These are phyloP conservation scores for Leucoraja erinaceus DNA, from an alignment of 2,113 vertebrate genomes.

Conservation along the genomic window DNA sequence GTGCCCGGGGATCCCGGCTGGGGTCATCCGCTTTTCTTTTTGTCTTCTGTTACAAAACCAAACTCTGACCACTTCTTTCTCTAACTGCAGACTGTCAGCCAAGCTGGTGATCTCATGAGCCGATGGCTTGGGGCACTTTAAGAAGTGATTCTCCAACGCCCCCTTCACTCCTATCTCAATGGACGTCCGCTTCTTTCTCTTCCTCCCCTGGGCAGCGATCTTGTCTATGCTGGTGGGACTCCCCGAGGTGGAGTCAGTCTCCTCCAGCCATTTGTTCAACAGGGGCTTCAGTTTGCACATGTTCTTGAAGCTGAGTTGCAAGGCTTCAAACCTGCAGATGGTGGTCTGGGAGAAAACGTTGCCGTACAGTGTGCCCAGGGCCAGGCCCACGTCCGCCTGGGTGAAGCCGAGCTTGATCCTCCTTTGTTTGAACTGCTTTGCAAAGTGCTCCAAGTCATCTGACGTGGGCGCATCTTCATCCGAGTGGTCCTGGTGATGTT, in stretches of 20 bases:
- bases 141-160: slow-evolving; percentile 94
- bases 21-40: slow-evolving; percentile 99
- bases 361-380: slow-evolving; percentile 90
- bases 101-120: slow-evolving; percentile 93
- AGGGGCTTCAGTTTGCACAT: slow-evolving; percentile 95
- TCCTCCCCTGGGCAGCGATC: slow-evolving; percentile 93
- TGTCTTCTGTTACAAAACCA: slow-evolving; percentile 99
- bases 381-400: slow-evolving; percentile 93
- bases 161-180: slow-evolving; percentile 97
- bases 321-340: slow-evolving; percentile 96
- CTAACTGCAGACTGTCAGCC: slow-evolving; percentile 92
- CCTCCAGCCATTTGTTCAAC: slow-evolving; percentile 98
- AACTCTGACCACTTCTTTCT: slow-evolving; percentile 97
- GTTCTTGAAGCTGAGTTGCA: slow-evolving; percentile 98
- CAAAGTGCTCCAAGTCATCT: slow-evolving; percentile 97
- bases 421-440: slow-evolving; percentile 98
- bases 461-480: slow-evolving; percentile 95
- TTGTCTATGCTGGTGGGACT: slow-evolving; percentile 97
- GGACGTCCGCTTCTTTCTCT: slow-evolving; percentile 97
- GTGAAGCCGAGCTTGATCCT: slow-evolving; percentile 98
- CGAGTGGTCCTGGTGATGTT: slow-evolving; percentile 85
- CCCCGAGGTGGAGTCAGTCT: slow-evolving; percentile 94
- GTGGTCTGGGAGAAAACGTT: slow-evolving; percentile 98
- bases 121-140: slow-evolving; percentile 97
- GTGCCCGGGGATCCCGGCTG: slow-evolving; percentile 78